Evolutionary conservation across 2,888 invertebrate species (phyloP), one percentile per base, ranked within the genome.

Genomic region (Sinelater perroti): DNA sequence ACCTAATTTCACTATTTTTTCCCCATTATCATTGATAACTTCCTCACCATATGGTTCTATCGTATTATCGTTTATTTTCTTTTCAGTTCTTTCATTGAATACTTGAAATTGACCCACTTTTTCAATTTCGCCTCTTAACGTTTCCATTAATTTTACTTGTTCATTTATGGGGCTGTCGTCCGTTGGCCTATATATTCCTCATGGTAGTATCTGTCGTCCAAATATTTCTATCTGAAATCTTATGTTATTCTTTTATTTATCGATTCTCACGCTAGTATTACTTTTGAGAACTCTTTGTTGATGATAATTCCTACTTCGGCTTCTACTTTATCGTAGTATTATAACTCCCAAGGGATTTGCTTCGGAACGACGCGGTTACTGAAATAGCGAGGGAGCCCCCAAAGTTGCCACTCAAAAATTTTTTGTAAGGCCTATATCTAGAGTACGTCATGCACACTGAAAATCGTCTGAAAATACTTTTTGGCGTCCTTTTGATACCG

Each of bases 191-290:
- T 40, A 35, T 16, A 35, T 16, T 5, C 35, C 35, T 16, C 13
- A 10, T 11, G 16, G 13, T 35, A 35, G 14, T 14, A 35, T 14
- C 35, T 35, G 35, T 35, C 13, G 13, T 35, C 35, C 35, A 35
- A 16, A 35, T 35, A 35, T 35, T 35, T 35, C 35, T 13, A 35
- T 11, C 14, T 14, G 14, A 14, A 35, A 3, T 11, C 16, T 35
- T 14, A 11, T n/a, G n/a, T 14, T 35, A 35, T 35, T 35, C 35
- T 35, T 35, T 35, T 16, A 11, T 35, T 35, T 35, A 35, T 16
- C 3, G 35, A 16, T 35, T 35, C 14, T 16, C 35, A 13, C 10
- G 16, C 35, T 35, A 14, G 13, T 11, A 13, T 35, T 35, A 16
- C 3, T 35, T 35, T 35, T 13, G 16, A 7, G 14, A 11, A 35